Base-by-base conservation (phyloP, 2,113 vertebrate species). In the Leptobrachium leishanense region DNA sequence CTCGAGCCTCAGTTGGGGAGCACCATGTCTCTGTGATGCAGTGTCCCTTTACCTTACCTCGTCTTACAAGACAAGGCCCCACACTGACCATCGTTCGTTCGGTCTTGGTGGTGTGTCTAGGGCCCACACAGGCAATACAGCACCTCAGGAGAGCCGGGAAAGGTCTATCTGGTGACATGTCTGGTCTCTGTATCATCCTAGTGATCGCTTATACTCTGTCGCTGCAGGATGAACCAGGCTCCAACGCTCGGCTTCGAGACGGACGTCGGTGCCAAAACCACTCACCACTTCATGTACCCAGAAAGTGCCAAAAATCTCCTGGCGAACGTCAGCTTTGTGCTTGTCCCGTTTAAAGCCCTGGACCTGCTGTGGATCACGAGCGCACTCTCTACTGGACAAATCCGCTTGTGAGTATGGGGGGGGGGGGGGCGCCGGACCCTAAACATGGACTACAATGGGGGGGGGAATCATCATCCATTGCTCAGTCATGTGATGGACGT, bases 261-360 rank as follows among this genome's bases (percentile, higher is more conserved):
- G 0, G 98, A 99, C 0, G 98, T 95, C 5, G 98, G 98, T 9
- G 85, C 95, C 84, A 93, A 87, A 73, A 99, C 98, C 79, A 98
- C 96, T 0, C 97, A 99, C 84, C 98, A 99, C 87, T 99, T 99
- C 92, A 99, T 99, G 98, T 99, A 99, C 87, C 98, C 97, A 0
- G 98, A 99, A 91, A 99, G 98, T 87, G 98, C 98, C 91, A 98
- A 96, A 90, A 99, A 99, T 86, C 92, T 99, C 83, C 95, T 95
- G 0, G 89, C 96, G 88, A 99, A 99, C 0, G 93, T 98, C 89
- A 99, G 96, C 94, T 99, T 99, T 0, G 97, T 99, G 79, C 87
- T 99, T 79, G 96, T 99, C 79, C 98, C 98, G 84, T 99, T 99
- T 90, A 99, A 99, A 87, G 96, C 96, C 1, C 90, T 99, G 91